A percentile compares a stretch with the other conserved stretches of the same genome.
Evolutionary conservation across 1,140 invertebrate genomes (phyloP).

Genomic region (Drosophila punjabiensis): DNA sequence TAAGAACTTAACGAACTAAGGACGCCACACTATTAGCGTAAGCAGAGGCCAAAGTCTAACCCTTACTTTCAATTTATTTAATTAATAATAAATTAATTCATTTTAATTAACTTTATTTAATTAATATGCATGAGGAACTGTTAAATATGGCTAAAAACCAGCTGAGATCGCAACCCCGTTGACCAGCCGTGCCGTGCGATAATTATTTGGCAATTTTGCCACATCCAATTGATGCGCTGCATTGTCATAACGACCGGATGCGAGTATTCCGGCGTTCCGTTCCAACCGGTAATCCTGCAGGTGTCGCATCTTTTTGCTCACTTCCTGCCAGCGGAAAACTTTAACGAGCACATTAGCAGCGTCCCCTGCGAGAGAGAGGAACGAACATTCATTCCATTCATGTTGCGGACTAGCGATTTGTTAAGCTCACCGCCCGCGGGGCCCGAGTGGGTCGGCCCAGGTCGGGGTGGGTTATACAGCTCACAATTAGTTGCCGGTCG

Average conservation of each 20-base stretch:
- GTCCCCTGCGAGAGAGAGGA: constrained; percentile 18
- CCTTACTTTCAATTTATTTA: no score
- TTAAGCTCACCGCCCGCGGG: constrained; percentile 38
- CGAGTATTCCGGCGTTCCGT: constrained; percentile 46
- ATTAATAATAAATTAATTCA: background rate
- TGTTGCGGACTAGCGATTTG: constrained; percentile 57
- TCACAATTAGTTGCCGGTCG: constrained; percentile 64
- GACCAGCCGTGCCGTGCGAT: constrained; percentile 31
- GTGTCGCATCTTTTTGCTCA: constrained; percentile 66
- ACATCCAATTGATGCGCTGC: constrained; percentile 65
- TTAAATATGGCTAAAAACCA: background rate
- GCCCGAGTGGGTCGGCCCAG: background rate
- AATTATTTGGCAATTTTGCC: constrained; percentile 79
- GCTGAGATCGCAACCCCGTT: constrained; percentile 1
- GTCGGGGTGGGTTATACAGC: constrained; percentile 4
- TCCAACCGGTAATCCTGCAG: constrained; percentile 39
- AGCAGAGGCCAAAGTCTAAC: no score
- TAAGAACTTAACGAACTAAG: no score
- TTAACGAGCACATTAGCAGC: constrained; percentile 80
- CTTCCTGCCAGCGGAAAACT: constrained; percentile 82
- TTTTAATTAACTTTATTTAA: background rate
- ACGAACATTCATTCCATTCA: constrained; percentile 42
- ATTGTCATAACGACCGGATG: constrained; percentile 84
- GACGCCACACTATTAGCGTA: no score
- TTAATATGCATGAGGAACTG: background rate